phyloP scores from a whole-genome alignment of 2,113 vertebrate genomes.

The Psephotus haematonotus region DNA sequence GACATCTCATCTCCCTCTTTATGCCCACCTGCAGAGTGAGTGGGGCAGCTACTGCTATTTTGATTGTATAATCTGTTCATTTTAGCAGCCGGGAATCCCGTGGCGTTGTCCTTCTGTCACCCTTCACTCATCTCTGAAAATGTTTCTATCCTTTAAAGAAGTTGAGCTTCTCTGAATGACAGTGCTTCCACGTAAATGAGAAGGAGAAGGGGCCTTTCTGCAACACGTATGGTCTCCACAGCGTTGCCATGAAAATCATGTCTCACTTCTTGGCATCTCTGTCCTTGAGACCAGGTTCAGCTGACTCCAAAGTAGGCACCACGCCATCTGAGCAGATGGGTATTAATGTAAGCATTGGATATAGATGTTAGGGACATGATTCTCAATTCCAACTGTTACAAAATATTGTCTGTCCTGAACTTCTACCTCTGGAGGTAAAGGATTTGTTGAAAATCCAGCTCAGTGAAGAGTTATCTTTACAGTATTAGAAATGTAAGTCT shows the following conservation, averaged over 20 bases:
- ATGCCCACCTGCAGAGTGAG: neutral
- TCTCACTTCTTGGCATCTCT: neutral
- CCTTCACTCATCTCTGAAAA: neutral
- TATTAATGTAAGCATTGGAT: conserved; percentile 53
- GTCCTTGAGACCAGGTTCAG: neutral
- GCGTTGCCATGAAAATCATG: neutral
- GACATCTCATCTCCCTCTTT: neutral
- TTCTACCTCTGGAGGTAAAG: conserved; percentile 37
- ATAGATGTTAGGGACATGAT: neutral
- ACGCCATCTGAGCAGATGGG: conserved; percentile 41
- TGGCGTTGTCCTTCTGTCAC: neutral
- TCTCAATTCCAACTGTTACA: conserved; percentile 30
- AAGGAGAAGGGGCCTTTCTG: neutral
- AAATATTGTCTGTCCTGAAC: conserved; percentile 47
- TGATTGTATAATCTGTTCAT: neutral
- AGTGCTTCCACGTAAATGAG: neutral
- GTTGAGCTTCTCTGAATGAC: neutral
- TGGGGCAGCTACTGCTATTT: neutral
- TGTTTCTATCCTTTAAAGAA: neutral
- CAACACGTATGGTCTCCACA: neutral
- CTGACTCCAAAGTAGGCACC: conserved; percentile 5
- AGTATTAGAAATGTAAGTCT: conserved; percentile 18
- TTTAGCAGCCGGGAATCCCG: neutral
- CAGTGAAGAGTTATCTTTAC: conserved; percentile 5
- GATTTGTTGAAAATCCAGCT: conserved; percentile 45